Conservation (phyloP, 2,888 invertebrate genomes). For the Sinohyriopsis cumingii region DNA sequence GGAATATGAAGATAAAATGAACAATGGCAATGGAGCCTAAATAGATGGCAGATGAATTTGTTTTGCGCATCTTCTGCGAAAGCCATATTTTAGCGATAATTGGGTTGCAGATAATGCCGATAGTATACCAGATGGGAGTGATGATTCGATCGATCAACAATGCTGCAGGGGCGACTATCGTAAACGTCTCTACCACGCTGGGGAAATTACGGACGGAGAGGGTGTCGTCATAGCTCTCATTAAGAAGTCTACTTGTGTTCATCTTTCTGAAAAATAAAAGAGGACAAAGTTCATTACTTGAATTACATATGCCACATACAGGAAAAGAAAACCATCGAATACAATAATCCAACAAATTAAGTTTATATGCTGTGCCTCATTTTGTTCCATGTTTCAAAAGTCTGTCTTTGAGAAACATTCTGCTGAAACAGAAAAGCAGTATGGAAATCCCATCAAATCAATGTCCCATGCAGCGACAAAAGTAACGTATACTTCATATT, state of each 20-base stretch:
- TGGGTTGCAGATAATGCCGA: slow-evolving; percentile 67
- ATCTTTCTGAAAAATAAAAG: neutral
- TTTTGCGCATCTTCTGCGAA: slow-evolving; percentile 58
- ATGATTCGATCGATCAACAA: slow-evolving; percentile 62
- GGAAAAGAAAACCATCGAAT: no score
- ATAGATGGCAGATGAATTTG: slow-evolving; percentile 70
- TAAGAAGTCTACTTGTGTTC: slow-evolving; percentile 2
- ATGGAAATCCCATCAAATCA: no score
- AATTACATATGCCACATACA: no score
- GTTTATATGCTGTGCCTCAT: no score
- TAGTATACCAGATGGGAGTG: slow-evolving; percentile 67
- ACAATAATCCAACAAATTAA: no score
- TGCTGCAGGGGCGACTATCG: slow-evolving; percentile 49
- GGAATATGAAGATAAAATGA: slow-evolving; percentile 62
- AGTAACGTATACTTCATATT: no score
- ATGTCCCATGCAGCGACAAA: no score
- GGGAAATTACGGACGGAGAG: neutral
- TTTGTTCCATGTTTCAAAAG: no score
- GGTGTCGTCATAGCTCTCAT: slow-evolving; percentile 10
- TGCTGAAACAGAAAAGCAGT: no score
- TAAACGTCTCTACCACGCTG: slow-evolving; percentile 28
- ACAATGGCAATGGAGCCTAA: slow-evolving; percentile 66
- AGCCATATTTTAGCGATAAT: slow-evolving; percentile 68
- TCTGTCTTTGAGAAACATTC: no score
- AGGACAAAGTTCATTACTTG: no score